Conservation (phyloP, 2,113 vertebrate genomes). For the Australoheros scitulus region DNA sequence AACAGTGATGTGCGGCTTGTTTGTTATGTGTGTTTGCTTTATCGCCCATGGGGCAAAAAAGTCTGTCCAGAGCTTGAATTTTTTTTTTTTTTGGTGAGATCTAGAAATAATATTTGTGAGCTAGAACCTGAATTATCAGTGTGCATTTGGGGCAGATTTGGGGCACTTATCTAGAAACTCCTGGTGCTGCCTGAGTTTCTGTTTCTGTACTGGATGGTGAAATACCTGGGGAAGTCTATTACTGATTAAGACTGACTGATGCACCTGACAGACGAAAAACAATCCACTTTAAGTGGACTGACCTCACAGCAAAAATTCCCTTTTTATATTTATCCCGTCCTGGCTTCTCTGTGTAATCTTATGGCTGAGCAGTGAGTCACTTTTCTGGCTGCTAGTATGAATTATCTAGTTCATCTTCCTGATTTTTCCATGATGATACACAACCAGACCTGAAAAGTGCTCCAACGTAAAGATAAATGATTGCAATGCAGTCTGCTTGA, state of each 20-base stretch:
- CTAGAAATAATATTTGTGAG: background rate
- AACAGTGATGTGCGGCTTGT: background rate
- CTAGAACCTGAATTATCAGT: background rate
- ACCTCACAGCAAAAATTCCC: constrained; percentile 24
- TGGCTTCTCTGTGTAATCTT: background rate
- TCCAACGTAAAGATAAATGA: background rate
- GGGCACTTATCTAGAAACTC: background rate
- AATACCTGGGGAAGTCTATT: background rate
- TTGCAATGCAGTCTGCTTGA: background rate
- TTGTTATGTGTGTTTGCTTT: background rate
- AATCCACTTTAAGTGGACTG: background rate
- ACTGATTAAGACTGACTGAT: background rate
- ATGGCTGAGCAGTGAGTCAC: constrained; percentile 41
- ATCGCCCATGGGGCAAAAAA: accelerated
- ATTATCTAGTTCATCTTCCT: background rate
- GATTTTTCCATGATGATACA: constrained; percentile 10
- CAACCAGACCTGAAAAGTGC: background rate
- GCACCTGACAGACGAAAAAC: background rate
- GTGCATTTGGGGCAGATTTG: background rate
- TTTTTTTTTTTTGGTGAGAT: background rate
- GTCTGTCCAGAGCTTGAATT: background rate
- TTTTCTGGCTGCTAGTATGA: background rate
- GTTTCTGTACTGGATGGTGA: background rate
- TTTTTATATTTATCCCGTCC: background rate
- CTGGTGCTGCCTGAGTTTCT: background rate